Evolutionary conservation across 1,140 invertebrate genomes (phyloP).

Genomic region (Lysiphlebus fabarum): DNA sequence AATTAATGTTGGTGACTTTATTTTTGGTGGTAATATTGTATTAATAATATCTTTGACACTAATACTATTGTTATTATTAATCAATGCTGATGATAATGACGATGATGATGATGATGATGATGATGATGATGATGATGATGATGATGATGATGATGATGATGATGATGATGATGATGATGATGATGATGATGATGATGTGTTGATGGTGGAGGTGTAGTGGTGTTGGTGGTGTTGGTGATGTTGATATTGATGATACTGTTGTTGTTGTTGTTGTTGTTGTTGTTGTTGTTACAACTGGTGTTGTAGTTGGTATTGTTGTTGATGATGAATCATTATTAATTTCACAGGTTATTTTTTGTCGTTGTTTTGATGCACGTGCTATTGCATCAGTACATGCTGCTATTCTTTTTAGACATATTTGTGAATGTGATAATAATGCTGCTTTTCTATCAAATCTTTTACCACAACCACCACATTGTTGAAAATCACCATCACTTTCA

Average conservation of each 20-base stretch:
- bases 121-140: background rate
- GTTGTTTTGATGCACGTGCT: conserved; percentile 17
- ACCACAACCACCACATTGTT: conserved; percentile 66
- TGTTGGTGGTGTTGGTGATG: background rate
- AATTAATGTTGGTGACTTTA: background rate
- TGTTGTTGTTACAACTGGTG: background rate
- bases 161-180: background rate
- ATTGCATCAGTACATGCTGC: conserved; percentile 36
- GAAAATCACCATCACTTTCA: conserved; percentile 57
- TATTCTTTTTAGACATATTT: conserved; percentile 49
- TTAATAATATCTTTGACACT: background rate
- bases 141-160: background rate
- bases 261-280: background rate
- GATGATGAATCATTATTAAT: background rate
- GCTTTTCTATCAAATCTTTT: conserved; percentile 66
- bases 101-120: background rate
- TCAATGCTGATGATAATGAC: too few species aligned
- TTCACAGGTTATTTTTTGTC: conserved; percentile 20
- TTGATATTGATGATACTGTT: background rate
- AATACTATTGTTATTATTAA: background rate
- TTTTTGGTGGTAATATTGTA: background rate
- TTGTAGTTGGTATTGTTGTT: background rate
- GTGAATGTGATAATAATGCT: conserved; percentile 63
- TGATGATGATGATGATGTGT: too few species aligned
- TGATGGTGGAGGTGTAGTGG: background rate